phyloP scores from a whole-genome alignment of 2,888 invertebrate genomes.

The Gryllus longicercus region DNA sequence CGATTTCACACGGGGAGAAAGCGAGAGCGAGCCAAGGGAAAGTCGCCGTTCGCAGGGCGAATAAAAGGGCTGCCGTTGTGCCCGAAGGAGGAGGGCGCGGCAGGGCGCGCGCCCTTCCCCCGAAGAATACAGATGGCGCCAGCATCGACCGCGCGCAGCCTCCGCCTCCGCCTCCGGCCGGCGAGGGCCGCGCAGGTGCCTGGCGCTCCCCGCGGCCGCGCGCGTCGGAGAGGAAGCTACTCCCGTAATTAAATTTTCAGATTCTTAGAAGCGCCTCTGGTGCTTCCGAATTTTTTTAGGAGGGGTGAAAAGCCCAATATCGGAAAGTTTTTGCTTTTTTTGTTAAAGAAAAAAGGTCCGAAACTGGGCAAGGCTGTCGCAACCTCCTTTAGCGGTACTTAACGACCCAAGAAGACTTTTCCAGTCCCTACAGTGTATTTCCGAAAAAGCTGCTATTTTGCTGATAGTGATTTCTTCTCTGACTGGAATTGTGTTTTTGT shows the following conservation, averaged over 20 bases:
- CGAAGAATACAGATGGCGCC: constrained; percentile 1
- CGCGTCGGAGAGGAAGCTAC: background rate
- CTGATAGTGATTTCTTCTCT: too few relatives aligned
- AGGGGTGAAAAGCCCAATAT: too few relatives aligned
- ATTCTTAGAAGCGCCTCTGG: background rate
- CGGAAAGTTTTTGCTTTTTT: too few relatives aligned
- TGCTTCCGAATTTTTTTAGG: too few relatives aligned
- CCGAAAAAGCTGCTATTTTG: too few relatives aligned
- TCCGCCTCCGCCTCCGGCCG: background rate
- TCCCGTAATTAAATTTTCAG: constrained; percentile 1
- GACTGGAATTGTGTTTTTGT: too few relatives aligned
- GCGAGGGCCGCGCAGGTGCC: background rate
- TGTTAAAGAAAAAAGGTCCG: too few relatives aligned
- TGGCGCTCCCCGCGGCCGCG: background rate
- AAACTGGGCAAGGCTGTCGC: too few relatives aligned
- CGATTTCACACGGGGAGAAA: background rate
- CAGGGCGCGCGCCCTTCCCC: background rate
- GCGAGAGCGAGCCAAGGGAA: background rate
- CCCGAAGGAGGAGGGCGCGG: background rate
- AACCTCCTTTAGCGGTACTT: too few relatives aligned
- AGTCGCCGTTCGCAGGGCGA: background rate
- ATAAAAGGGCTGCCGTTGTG: background rate
- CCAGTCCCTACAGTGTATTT: too few relatives aligned
- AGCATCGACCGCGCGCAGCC: background rate
- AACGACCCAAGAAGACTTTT: too few relatives aligned